Evolutionary conservation across 1,140 invertebrate genomes (phyloP).

Genomic region (Leptopilina boulardi): DNA sequence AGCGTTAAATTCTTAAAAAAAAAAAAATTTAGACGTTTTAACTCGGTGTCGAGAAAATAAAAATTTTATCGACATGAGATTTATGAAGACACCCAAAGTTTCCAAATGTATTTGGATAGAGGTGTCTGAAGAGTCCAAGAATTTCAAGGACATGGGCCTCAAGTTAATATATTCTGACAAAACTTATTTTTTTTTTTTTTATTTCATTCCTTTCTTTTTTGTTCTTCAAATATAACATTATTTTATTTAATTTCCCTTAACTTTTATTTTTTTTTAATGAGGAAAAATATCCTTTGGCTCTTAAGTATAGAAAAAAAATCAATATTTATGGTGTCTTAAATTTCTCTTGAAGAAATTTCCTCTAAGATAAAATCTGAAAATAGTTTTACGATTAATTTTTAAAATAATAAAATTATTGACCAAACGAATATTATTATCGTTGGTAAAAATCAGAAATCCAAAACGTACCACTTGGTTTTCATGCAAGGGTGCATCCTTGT

Average conservation of each 20-base stretch:
- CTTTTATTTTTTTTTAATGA: too few species aligned
- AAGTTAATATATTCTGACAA: background rate
- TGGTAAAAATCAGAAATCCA: constrained; percentile 21
- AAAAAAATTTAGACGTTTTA: background rate
- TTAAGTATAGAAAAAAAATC: too few species aligned
- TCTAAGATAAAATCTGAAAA: too few species aligned
- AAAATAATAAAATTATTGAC: too few species aligned
- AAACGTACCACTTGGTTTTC: constrained; percentile 66
- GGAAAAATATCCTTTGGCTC: too few species aligned
- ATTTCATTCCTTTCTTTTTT: background rate
- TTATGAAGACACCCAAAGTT: constrained; percentile 8
- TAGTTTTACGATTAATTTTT: too few species aligned
- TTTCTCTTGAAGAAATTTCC: too few species aligned
- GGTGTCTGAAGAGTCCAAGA: background rate
- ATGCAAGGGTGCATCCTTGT: constrained; percentile 65
- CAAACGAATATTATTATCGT: background rate
- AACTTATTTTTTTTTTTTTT: background rate
- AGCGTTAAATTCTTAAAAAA: background rate
- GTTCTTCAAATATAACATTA: background rate
- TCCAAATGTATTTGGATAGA: constrained; percentile 4
- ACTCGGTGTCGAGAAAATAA: constrained; percentile 5
- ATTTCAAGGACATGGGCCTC: background rate
- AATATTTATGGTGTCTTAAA: too few species aligned
- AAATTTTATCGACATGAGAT: constrained; percentile 14
- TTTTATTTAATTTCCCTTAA: background rate